Percentiles rank a stretch among this genome's conserved stretches.
Conservation (phyloP, 2,888 invertebrate genomes). For the Xylophagus ater region DNA sequence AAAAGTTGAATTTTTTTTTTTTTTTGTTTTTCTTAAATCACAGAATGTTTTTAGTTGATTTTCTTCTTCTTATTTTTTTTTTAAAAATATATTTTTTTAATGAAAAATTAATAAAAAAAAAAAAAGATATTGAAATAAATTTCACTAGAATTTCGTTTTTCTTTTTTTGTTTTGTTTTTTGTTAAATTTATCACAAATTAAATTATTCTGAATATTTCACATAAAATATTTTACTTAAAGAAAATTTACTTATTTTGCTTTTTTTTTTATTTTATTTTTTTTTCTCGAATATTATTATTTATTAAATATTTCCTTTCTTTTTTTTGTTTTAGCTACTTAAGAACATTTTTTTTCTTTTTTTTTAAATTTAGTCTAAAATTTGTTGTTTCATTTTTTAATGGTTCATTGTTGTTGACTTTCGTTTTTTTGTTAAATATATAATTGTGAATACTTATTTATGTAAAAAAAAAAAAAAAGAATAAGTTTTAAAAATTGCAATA, state of each 20-base stretch:
- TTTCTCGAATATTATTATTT: too few relatives aligned
- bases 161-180: neutral
- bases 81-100: constrained; percentile 3
- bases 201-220: too few relatives aligned
- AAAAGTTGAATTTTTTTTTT: constrained; percentile 13
- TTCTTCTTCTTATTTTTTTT: constrained; percentile 11
- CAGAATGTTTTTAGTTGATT: constrained; percentile 19
- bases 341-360: constrained; percentile 5
- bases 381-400: constrained; percentile 14
- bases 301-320: too few relatives aligned
- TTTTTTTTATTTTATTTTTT: too few relatives aligned
- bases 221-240: too few relatives aligned
- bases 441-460: constrained; percentile 15
- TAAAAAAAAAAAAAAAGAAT: constrained; percentile 14
- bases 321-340: too few relatives aligned
- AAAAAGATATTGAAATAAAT: too few relatives aligned
- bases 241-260: too few relatives aligned
- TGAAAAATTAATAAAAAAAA: neutral
- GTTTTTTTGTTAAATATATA: constrained; percentile 11
- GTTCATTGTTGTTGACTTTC: constrained; percentile 8
- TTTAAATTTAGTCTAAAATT: constrained; percentile 9
- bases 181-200: too few relatives aligned
- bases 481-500: too few relatives aligned
- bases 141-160: too few relatives aligned
- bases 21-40: constrained; percentile 19